phyloP scores from a whole-genome alignment of 1,140 invertebrate genomes.

The Zaprionus davidi region DNA sequence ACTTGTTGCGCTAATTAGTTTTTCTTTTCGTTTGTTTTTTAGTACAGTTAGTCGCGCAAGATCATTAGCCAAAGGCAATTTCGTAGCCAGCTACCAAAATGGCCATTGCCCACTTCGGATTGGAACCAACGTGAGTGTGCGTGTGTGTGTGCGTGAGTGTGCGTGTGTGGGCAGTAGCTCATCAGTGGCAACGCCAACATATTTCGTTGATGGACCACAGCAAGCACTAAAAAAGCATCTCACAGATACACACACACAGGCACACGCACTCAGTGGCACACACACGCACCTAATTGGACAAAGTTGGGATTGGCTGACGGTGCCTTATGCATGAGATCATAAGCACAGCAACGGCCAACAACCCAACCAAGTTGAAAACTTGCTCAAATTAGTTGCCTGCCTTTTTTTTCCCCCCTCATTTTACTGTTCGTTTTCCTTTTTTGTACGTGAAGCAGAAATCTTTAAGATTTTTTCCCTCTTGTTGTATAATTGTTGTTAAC shows the following conservation, averaged over 20 bases:
- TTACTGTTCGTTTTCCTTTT: constrained; percentile 40
- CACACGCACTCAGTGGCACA: constrained; percentile 15
- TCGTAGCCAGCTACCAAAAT: constrained; percentile 33
- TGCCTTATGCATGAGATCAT: constrained; percentile 46
- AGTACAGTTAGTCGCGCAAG: constrained; percentile 36
- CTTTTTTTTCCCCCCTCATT: constrained; percentile 25
- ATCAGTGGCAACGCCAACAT: constrained; percentile 48
- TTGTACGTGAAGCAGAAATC: constrained; percentile 37
- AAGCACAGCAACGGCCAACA: constrained; percentile 29
- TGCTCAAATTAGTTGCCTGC: constrained; percentile 46
- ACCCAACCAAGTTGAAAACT: constrained; percentile 36
- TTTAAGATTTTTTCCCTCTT: constrained; percentile 39
- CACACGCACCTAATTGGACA: constrained; percentile 47
- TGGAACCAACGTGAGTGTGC: constrained; percentile 6
- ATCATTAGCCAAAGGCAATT: constrained; percentile 32
- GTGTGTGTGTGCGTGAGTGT: constrained; percentile 23
- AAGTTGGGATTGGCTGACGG: constrained; percentile 52
- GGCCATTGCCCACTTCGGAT: constrained; percentile 35
- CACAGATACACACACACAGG: constrained; percentile 37
- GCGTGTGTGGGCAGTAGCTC: constrained; percentile 51
- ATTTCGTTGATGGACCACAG: constrained; percentile 44
- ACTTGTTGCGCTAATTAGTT: constrained; percentile 49
- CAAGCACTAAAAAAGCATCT: constrained; percentile 33
- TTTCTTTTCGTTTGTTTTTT: background rate
- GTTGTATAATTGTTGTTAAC: constrained; percentile 48